These are phyloP conservation scores for Abscondita cerata DNA, from an alignment of 2,888 invertebrate genomes.

Conservation along the genomic window DNA sequence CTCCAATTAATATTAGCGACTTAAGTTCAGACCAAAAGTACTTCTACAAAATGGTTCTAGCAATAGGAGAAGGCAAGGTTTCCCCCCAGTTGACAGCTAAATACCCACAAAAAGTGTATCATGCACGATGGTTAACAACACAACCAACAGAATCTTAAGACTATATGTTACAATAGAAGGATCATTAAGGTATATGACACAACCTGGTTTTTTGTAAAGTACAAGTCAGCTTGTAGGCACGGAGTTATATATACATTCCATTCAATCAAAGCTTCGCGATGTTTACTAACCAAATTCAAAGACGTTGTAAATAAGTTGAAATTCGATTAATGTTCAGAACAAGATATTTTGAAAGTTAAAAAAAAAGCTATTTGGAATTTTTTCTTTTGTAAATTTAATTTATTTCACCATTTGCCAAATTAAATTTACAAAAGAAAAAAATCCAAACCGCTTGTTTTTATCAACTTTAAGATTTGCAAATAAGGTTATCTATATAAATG, in stretches of 20 bases:
- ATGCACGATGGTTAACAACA: constrained; percentile 23
- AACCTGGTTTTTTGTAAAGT: constrained; percentile 37
- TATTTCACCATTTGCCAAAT: too few species aligned
- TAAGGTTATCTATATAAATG: constrained; percentile 38
- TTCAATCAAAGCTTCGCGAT: constrained; percentile 18
- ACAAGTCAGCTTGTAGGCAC: constrained; percentile 11
- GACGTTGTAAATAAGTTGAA: constrained; percentile 24
- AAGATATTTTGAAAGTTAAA: too few species aligned
- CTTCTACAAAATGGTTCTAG: constrained; percentile 24
- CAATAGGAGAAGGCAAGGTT: constrained; percentile 25
- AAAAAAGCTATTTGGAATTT: too few species aligned
- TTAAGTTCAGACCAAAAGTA: constrained; percentile 39
- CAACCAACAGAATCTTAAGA: constrained; percentile 24
- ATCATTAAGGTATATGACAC: constrained; percentile 38
- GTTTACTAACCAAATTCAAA: constrained; percentile 16
- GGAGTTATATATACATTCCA: constrained; percentile 24
- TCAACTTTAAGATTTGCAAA: too few species aligned
- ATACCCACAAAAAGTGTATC: constrained; percentile 27
- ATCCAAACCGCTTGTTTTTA: too few species aligned
- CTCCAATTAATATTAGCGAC: background rate
- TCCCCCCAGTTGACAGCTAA: constrained; percentile 23
- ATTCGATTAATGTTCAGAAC: too few species aligned
- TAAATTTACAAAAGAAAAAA: too few species aligned
- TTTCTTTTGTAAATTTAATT: too few species aligned
- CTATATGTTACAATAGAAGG: constrained; percentile 29